Base-by-base conservation (phyloP, 2,888 invertebrate genomes). In the Heliconius ismenius region DNA sequence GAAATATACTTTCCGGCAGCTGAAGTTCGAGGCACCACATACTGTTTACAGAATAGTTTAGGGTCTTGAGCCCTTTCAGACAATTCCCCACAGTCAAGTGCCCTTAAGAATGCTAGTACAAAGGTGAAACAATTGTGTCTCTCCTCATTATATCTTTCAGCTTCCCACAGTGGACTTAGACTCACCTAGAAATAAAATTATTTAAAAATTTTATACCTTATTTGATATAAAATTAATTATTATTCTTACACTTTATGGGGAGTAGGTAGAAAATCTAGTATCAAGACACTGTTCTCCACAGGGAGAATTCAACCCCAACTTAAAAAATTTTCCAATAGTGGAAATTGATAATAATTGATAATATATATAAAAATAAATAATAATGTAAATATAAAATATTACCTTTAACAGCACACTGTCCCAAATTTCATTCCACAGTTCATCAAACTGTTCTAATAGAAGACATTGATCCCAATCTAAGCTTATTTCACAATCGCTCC, bases 111-210 rank as follows among this genome's bases (percentile, higher is more conserved):
- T 58, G 96, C 95, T 78, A 98, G 92, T 15, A 98, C 97, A 91
- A 98, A 98, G 67, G 96, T 96, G 86, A 98, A 98, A 88, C 98
- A 98, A 89, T 98, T 98, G 90, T 97, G 96, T 67, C 95, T 94
- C 80, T 96, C 95, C 91, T 97, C 97, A 85, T 97, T 93, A 88
- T 98, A 98, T 84, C 96, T 95, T 65, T 95, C 92, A 32, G 96
- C 89, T 73, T 95, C 95, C 97, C 97, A 97, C 73, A 95, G 91
- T 62, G 95, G 86, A 84, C 96, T 95, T 79, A 94, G 91, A 83
- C 95, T 95, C 72, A 95, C 91, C 90, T 95, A 82, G 79, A 88
- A 86, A 32, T 69, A 79, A 79, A 62, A 77, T 9, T 10, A 58
- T 58, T 10, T 58, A 0, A 58, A 58, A 54, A 54, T 21, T 0